Evolutionary conservation across 2,888 invertebrate species (phyloP), one percentile per base, ranked within the genome.

Genomic region (Protophormia terraenovae): DNA sequence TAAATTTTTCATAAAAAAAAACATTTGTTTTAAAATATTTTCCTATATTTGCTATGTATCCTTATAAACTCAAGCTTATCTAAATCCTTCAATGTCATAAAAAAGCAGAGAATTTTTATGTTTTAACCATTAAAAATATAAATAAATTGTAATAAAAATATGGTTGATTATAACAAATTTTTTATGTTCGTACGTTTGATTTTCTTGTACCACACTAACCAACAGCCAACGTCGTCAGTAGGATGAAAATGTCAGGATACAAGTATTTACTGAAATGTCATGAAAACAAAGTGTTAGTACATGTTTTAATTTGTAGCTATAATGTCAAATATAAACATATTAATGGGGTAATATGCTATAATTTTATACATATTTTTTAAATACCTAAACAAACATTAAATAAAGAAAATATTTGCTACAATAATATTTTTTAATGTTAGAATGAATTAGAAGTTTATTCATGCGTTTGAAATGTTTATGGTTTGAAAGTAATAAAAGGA

Each of bases 91-190:
- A 67, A 27, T 62, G 45, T 66, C 76, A 81, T 81, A 72, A 77
- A 84, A 69, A 3, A 19, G n/a, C n/a, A n/a, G n/a, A 19, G 41
- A 55, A 62, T 67, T 86, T 84, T 87, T 67, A 83, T 83, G 85
- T 27, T 73, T 16, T 32, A 66, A 73, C 53, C 62, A 78, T 83
- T 75, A 83, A 85, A 79, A 72, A 67, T 67, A 81, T 60, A 83
- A 83, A 81, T 78, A 83, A 83, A 83, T 78, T 78, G 81, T 67
- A 81, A 86, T 86, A 87, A 87, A 86, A 75, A 73, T 77, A 29
- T 62, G 32, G 41, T 80, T 73, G 72, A 67, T 84, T 72, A 82
- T 81, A 78, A 81, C 45, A 78, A 69, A 41, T n/a, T 66, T 71
- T 79, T 84, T 50, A 60, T 29, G 64, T 27, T 58, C 32, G 32